Base-by-base conservation (phyloP, 2,888 invertebrate genomes). In the Leptura quadrifasciata region DNA sequence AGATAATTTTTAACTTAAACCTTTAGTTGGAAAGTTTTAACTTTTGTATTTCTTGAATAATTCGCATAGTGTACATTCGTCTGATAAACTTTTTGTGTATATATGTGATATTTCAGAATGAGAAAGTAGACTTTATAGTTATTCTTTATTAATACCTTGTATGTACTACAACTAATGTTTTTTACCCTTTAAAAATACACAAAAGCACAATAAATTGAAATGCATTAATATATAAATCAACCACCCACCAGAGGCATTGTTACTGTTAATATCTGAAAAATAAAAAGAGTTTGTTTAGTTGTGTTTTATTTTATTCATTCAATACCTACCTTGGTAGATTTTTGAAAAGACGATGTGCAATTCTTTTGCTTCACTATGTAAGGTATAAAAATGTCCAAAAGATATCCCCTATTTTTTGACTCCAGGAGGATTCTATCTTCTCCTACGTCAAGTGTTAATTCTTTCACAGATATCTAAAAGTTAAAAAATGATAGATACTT, bases 381-480 rank as follows among this genome's bases (percentile, higher is more conserved):
- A 0, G 94, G 94, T 24, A 95, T 86, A 85, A 93, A 95, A 85
- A 94, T 91, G 86, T 96, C 95, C 65, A 95, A 91, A 9, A 91
- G 85, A 81, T 93, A 92, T 78, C 91, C 92, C 77, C 90, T 87
- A 55, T 91, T 92, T 76, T 91, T 91, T 0, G 92, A 92, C 83
- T 94, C 93, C 55, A 96, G 86, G 12, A 95, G 89, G 74, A 96
- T 90, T 75, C 95, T 91, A 88, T 95, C 95, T 86, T 94, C 94
- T n/a, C 94, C 94, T 27, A 95, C 89, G 87, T 94, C 93, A 72
- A 95, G 85, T 60, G 90, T 90, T 54, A 95, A 85, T 86, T 95
- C 94, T 81, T 91, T 91, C 0, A 92, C 86, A 71, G 92, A 91
- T 75, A 91, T 88, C 93, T 94, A 31, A 39, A 79, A 76, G 52